Base-by-base conservation (phyloP, 2,888 invertebrate species). In the Agrotis ipsilon region DNA sequence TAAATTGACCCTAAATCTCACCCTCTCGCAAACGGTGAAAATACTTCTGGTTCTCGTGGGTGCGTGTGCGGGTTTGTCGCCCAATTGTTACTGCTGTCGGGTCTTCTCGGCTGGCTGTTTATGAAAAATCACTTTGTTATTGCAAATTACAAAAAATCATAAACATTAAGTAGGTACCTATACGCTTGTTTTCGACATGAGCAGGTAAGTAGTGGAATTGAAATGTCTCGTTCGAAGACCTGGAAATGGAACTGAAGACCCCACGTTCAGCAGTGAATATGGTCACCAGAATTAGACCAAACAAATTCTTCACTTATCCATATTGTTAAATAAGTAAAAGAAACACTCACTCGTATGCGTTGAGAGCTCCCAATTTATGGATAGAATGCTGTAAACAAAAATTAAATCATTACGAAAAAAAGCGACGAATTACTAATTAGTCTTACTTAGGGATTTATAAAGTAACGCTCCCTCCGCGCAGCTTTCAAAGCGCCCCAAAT, bases 281-380 rank as follows among this genome's bases (percentile, higher is more conserved):
- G 39, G 14, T 39, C 39, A 11, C 11, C 24, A 52, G 16, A 24
- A 14, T 6, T 9, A 52, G 16, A 9, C 24, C 52, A 9, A 52
- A 24, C 24, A 18, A 52, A 18, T 9, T 16, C 2, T 21, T 6
- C 21, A 39, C 9, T 39, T 11, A 39, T 39, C 51, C 1, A 14
- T 24, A 24, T 16, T 52, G 16, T 52, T 24, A 52, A 32, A 27
- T 18, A 65, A 0, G 0, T 48, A 16, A 39, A 39, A 32, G 13
- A 39, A n/a, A 39, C 75, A 91, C 94, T 93, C 85, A 94, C 94
- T 91, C 92, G 72, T 84, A 94, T 2, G 92, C 94, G 68, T 86
- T 86, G 14, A 94, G 64, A 14, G 85, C 84, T 27, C 93, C 93
- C 60, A 90, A 66, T 74, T 91, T 92, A 80, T 93, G 93, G 58